Conservation (phyloP, 2,797 vertebrate species). For the Cygnus olor region DNA sequence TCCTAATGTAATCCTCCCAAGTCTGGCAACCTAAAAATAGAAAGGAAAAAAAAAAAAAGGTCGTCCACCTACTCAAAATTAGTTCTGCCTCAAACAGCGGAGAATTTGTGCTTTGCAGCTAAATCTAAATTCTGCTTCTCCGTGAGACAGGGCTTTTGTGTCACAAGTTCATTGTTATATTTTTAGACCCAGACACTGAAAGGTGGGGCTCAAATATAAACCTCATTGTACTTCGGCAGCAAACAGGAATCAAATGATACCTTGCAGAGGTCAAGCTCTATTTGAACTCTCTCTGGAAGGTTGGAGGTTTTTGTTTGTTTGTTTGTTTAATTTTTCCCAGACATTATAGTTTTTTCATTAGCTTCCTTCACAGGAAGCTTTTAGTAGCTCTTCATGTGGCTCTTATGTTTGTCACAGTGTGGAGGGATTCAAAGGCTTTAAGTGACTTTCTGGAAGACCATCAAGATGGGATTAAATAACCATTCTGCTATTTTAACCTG, state of each 20-base stretch:
- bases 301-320: neutral
- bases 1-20: constrained; percentile 14
- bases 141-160: neutral
- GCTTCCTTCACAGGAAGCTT: constrained; percentile 39
- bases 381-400: constrained; percentile 13
- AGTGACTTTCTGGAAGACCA: neutral
- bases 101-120: neutral
- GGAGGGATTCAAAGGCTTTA: neutral
- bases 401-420: neutral
- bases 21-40: constrained; percentile 11
- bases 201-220: neutral
- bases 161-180: constrained; percentile 45
- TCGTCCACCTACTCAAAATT: neutral
- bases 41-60: neutral
- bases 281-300: neutral
- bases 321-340: constrained; percentile 23
- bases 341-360: constrained; percentile 42
- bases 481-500: neutral
- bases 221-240: constrained; percentile 48
- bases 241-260: constrained; percentile 63
- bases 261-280: neutral
- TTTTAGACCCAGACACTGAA: constrained; percentile 53
- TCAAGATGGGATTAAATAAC: neutral
- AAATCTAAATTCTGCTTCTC: neutral
- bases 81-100: neutral